Base-by-base conservation (phyloP, 2,797 vertebrate genomes). In the Malurus leucopterus region DNA sequence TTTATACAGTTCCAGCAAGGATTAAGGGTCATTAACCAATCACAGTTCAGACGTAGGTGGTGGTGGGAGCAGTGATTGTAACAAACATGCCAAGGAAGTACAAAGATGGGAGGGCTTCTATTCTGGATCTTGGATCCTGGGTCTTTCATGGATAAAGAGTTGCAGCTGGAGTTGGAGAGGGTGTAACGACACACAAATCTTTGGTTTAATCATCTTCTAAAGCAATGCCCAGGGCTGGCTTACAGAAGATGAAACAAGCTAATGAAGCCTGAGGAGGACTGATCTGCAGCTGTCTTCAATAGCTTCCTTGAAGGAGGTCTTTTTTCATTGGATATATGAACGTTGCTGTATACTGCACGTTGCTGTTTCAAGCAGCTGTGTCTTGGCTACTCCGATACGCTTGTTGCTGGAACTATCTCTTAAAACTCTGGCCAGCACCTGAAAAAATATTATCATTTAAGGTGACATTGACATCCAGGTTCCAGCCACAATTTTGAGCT, bases 171-270 rank as follows among this genome's bases (percentile, higher is more conserved):
- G 64, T 43, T 71, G 54, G 27, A 91, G 58, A 87, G 50, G 17
- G 29, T 79, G n/a, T 54, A 91, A 74, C 46, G 76, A 71, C 67
- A 74, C 53, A 81, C 54, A 91, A 55, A 81, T 75, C 82, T 93
- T 78, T 4, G 2, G 38, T 89, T 85, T 89, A 92, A 91, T 81
- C 20, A 54, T 89, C 67, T 91, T 83, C 73, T 94, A 63, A 78
- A 93, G 67, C 65, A 36, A 72, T 92, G 84, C 87, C 91, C 34
- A 91, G 65, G 63, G 65, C 82, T 83, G 75, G 61, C 79, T 93
- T 86, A 81, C 64, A 26, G 83, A 75, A 92, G 86, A 95, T 92
- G 70, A 94, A 92, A 90, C 92, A 92, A 93, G 24, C 83, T 81
- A 84, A 94, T 87, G 92, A 92, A 76, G 40, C 55, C 81, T 27